These are phyloP conservation scores for Belgica antarctica DNA, from an alignment of 2,888 invertebrate species.

Conservation along the genomic window DNA sequence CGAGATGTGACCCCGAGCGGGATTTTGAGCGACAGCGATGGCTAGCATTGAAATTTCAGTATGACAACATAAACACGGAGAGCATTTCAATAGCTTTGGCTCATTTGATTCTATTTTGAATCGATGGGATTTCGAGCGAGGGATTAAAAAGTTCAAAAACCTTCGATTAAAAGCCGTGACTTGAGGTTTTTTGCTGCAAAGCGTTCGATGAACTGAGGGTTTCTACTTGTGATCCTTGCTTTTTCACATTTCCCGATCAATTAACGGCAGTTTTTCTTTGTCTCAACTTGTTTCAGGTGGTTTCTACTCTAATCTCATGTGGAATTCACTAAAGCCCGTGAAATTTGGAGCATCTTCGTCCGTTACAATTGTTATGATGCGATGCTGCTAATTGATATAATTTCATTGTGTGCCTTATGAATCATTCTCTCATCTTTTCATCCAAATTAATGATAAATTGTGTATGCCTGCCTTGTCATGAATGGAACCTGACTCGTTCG, in stretches of 20 bases:
- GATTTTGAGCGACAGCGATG: not conserved
- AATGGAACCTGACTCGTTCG: no score
- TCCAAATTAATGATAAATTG: not conserved
- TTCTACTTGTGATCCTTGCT: no score
- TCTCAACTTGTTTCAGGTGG: no score
- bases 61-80: constrained; percentile 11
- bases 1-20: not conserved
- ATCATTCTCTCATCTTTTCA: no score
- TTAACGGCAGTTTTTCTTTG: no score
- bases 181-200: no score
- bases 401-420: constrained; percentile 20
- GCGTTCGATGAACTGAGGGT: no score
- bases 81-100: not conserved
- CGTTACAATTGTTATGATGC: not conserved
- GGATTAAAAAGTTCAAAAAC: constrained; percentile 5
- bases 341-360: constrained; percentile 1
- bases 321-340: not conserved
- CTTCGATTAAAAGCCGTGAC: no score
- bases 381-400: constrained; percentile 6
- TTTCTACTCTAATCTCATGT: not conserved
- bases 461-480: not conserved
- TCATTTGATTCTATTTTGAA: not conserved
- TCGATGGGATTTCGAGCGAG: not conserved
- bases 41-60: not conserved
- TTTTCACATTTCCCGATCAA: no score